Evolutionary conservation across 2,888 invertebrate species (phyloP).

Genomic region (Cheilosia grossa): DNA sequence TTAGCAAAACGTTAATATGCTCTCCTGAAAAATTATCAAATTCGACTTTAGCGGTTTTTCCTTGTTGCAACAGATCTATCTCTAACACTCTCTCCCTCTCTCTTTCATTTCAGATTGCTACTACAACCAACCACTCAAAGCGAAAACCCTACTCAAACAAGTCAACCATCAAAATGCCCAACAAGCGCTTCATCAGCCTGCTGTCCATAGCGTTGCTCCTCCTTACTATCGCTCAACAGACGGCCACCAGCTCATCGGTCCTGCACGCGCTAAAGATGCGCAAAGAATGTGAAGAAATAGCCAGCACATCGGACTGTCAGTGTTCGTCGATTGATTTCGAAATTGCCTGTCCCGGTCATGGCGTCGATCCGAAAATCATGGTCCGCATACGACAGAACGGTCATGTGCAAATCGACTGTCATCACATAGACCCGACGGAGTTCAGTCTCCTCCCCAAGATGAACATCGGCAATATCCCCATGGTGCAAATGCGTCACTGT

Average conservation of each 20-base stretch:
- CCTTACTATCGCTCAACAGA: slow-evolving; percentile 38
- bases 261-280: slow-evolving; percentile 75
- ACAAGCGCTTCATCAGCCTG: slow-evolving; percentile 40
- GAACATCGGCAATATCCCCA: slow-evolving; percentile 79
- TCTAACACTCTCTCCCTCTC: too few relatives aligned
- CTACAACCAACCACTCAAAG: background rate
- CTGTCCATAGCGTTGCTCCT: slow-evolving; percentile 29
- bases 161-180: slow-evolving; percentile 24
- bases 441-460: slow-evolving; percentile 80
- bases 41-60: too few relatives aligned
- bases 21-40: too few relatives aligned
- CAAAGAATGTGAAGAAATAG: slow-evolving; percentile 79
- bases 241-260: slow-evolving; percentile 39
- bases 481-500: slow-evolving; percentile 81
- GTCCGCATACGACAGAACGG: slow-evolving; percentile 79
- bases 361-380: slow-evolving; percentile 79
- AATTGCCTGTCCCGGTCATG: slow-evolving; percentile 80
- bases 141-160: background rate
- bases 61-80: too few relatives aligned
- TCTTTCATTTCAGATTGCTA: slow-evolving; percentile 24
- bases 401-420: slow-evolving; percentile 81
- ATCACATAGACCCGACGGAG: slow-evolving; percentile 78
- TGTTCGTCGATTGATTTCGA: slow-evolving; percentile 81
- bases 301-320: slow-evolving; percentile 78
- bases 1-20: too few relatives aligned